Conservation (phyloP, 2,888 invertebrate genomes). For the Uloborus plumipes region DNA sequence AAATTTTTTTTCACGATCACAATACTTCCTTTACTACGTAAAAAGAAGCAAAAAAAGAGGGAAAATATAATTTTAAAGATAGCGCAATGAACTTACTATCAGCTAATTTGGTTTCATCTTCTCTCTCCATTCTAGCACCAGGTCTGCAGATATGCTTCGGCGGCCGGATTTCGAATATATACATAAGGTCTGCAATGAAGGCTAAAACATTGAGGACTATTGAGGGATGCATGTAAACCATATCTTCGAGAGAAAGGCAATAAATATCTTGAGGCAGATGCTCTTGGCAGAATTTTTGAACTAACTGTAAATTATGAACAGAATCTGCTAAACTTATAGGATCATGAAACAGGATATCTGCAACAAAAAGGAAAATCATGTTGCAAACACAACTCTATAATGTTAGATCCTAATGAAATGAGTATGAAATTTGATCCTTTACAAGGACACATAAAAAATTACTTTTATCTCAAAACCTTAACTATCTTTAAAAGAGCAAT, state of each 20-base stretch:
- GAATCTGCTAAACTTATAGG: conserved; percentile 88
- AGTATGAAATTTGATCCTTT: not conserved
- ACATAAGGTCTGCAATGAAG: conserved; percentile 93
- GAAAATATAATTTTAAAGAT: not conserved
- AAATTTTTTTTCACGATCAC: no score
- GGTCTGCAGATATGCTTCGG: conserved; percentile 86
- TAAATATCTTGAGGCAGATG: conserved; percentile 90
- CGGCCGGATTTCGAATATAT: conserved; percentile 92
- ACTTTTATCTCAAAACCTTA: not conserved
- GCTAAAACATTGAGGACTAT: conserved; percentile 92
- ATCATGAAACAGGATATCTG: conserved; percentile 71
- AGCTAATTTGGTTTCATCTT: conserved; percentile 54
- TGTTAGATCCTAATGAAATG: no score
- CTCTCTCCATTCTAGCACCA: conserved; percentile 71
- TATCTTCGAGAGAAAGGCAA: conserved; percentile 95
- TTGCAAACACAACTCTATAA: no score
- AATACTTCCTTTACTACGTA: no score
- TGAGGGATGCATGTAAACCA: conserved; percentile 92
- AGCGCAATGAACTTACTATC: conserved; percentile 20
- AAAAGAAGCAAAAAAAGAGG: not conserved
- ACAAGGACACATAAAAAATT: not conserved
- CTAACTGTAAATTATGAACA: conserved; percentile 89
- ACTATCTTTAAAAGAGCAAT: not conserved
- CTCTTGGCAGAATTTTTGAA: conserved; percentile 87
- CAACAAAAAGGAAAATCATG: conserved; percentile 12